Conservation (phyloP, 2,888 invertebrate species). For the Cephus runcator region DNA sequence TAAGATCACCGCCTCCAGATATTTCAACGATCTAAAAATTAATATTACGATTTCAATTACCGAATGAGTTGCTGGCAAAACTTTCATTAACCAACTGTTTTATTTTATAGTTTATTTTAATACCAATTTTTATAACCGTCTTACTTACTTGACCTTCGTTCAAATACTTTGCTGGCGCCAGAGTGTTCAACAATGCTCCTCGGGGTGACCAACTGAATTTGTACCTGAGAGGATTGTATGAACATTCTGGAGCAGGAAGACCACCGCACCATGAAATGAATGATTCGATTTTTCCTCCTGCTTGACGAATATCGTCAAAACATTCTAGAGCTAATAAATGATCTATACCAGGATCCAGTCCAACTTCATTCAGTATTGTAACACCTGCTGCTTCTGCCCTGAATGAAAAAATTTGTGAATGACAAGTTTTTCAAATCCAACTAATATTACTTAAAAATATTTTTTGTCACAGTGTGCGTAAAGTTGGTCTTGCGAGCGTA, state of each 20-base stretch:
- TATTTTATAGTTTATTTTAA: not conserved
- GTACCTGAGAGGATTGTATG: conserved; percentile 89
- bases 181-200: conserved; percentile 90
- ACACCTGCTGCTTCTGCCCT: conserved; percentile 90
- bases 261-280: conserved; percentile 98
- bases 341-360: conserved; percentile 98
- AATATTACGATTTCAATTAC: not conserved
- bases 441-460: not conserved
- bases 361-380: conserved; percentile 95
- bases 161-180: conserved; percentile 89
- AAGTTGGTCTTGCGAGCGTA: too few relatives aligned
- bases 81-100: not conserved
- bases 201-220: conserved; percentile 98
- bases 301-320: conserved; percentile 89
- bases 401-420: conserved; percentile 4
- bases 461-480: too few relatives aligned
- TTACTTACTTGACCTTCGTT: conserved; percentile 78
- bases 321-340: conserved; percentile 97
- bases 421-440: not conserved
- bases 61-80: not conserved
- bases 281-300: conserved; percentile 92
- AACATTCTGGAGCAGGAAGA: conserved; percentile 95
- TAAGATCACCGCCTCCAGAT: conserved; percentile 80
- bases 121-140: not conserved
- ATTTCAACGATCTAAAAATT: not conserved